Conservation (phyloP, 2,113 vertebrate genomes). For the Cebus imitator region DNA sequence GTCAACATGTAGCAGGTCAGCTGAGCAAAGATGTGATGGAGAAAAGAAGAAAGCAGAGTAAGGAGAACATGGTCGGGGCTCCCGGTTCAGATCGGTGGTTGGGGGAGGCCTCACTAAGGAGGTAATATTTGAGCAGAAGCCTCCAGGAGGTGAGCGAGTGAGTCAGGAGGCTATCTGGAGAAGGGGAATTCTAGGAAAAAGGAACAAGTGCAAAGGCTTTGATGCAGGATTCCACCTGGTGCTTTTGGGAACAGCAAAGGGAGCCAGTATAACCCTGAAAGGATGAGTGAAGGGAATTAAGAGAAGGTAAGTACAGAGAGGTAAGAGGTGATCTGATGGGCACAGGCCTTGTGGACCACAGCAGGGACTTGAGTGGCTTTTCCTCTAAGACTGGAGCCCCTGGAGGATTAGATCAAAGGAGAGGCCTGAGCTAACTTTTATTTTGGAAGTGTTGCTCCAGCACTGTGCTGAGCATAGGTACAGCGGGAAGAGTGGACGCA, state of each 20-base stretch:
- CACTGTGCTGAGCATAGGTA: neutral
- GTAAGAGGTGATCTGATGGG: neutral
- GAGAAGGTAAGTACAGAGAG: neutral
- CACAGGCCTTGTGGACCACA: neutral
- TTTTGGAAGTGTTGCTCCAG: neutral
- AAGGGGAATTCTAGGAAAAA: neutral
- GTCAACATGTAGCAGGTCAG: accelerated
- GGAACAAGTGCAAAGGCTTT: neutral
- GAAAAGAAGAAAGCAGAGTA: neutral
- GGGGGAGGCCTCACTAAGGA: neutral
- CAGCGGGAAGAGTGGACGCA: neutral
- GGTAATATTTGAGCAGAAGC: neutral
- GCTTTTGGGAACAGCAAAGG: neutral
- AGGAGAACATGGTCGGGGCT: neutral
- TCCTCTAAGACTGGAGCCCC: neutral
- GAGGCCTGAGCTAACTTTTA: neutral
- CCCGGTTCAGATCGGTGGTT: no score
- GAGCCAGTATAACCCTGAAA: neutral
- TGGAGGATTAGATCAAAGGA: neutral
- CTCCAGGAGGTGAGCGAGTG: no score
- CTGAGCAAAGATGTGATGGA: neutral
- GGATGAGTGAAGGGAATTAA: neutral
- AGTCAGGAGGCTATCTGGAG: no score
- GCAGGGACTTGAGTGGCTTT: neutral
- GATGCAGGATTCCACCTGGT: no score